Evolutionary conservation across 2,113 vertebrate species (phyloP).

Genomic region (Turnix velox): DNA sequence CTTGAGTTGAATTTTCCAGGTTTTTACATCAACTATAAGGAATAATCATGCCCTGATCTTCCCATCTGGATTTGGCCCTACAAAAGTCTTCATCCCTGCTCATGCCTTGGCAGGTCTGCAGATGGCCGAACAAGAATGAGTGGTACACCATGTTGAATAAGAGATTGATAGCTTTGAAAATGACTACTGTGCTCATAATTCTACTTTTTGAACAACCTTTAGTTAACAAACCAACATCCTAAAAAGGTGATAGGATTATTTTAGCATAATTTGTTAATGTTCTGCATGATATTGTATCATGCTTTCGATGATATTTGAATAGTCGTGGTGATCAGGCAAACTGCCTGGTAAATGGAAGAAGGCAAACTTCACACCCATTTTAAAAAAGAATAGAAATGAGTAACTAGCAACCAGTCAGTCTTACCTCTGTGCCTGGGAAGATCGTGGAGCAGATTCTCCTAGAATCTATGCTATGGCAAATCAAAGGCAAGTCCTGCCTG

Average conservation of each 20-base stretch:
- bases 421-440: too few species aligned
- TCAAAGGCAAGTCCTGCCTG: too few species aligned
- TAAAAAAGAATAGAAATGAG: too few species aligned
- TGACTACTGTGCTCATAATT: not conserved
- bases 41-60: not conserved
- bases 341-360: too few species aligned
- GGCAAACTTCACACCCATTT: too few species aligned
- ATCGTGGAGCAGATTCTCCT: too few species aligned
- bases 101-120: not conserved
- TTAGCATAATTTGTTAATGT: not conserved
- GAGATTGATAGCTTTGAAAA: not conserved
- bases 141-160: not conserved
- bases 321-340: too few species aligned
- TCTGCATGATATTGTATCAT: too few species aligned
- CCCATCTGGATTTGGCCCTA: not conserved
- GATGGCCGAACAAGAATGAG: not conserved
- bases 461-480: too few species aligned
- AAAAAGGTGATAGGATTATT: not conserved
- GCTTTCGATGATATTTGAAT: too few species aligned
- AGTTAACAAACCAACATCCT: not conserved
- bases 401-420: too few species aligned
- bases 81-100: not conserved
- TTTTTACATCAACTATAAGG: not conserved
- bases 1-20: not conserved
- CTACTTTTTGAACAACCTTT: not conserved